Base-by-base conservation (phyloP, 2,888 invertebrate genomes). In the Argyresthia goedartella region DNA sequence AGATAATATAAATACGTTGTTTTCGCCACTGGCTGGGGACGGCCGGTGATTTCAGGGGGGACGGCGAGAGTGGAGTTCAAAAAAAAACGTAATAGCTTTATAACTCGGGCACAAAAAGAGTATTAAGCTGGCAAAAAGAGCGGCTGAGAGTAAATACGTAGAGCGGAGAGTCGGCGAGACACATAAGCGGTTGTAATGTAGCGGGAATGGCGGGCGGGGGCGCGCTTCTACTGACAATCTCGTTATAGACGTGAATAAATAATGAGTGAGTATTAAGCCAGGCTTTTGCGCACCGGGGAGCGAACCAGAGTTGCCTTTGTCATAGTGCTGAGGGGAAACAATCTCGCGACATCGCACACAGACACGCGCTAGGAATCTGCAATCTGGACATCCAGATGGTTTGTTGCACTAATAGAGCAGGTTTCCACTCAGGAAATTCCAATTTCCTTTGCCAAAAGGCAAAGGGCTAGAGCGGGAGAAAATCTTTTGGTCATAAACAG, bases 181-280 rank as follows among this genome's bases (percentile, higher is more conserved):
- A 65, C 66, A 67, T 65, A 66, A 64, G 65, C 62, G 60, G 63
- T 56, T 60, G 61, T 48, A 48, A 48, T 48, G 48, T 48, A 48
- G 14, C 48, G 36, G 48, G 46, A 25, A 25, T 25, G 47, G 11
- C 46, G 59, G 66, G 60, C 60, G 65, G 67, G 62, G 63, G 67
- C 67, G 62, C 76, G 73, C 74, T 73, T 73, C 73, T 51, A 73
- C 81, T 76, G 79, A 78, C 79, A 81, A 84, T 81, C 78, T 81
- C 79, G 81, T 81, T 81, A 81, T 75, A 77, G 76, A 81, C 75
- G 81, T 85, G 81, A 85, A 85, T 85, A 82, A 85, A 82, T 81
- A 84, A 84, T 82, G 78, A 81, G 77, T 74, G 69, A 75, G 78
- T 80, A 81, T 79, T 79, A 78, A 78, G 75, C 73, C 66, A 70